Percentiles rank a stretch among this genome's conserved stretches.
These are phyloP conservation scores for Iguana delicatissima DNA, from an alignment of 2,797 vertebrate genomes.

Conservation along the genomic window DNA sequence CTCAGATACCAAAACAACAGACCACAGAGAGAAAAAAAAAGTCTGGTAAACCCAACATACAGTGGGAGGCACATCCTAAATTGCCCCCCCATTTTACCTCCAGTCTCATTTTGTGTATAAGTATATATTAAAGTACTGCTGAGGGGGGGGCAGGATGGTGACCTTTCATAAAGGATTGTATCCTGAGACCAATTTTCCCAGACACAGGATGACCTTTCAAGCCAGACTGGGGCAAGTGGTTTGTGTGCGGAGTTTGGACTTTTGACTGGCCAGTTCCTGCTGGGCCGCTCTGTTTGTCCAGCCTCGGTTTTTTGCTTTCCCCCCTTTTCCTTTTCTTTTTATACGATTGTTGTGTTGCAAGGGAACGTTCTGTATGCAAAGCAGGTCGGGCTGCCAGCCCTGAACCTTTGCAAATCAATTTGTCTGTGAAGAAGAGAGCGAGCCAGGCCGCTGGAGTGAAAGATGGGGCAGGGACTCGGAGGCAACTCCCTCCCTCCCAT, in stretches of 20 bases:
- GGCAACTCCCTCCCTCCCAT: too few species aligned
- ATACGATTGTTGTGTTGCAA: conserved; percentile 88
- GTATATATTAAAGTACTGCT: conserved; percentile 87
- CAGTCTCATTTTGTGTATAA: conserved; percentile 82
- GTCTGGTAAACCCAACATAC: conserved; percentile 81
- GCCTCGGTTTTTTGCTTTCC: conserved; percentile 62
- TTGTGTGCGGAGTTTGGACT: conserved; percentile 83
- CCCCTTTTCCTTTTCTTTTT: background rate
- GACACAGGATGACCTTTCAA: conserved; percentile 97
- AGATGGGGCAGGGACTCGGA: conserved; percentile 78
- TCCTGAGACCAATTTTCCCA: conserved; percentile 93
- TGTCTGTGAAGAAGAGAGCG: conserved; percentile 87
- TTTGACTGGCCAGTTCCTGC: conserved; percentile 89
- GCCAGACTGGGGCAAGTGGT: conserved; percentile 91
- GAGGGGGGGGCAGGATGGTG: conserved; percentile 86
- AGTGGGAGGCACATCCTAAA: conserved; percentile 72
- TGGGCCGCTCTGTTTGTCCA: conserved; percentile 88
- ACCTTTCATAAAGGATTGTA: conserved; percentile 97
- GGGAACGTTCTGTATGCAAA: conserved; percentile 91
- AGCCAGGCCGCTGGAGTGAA: conserved; percentile 87
- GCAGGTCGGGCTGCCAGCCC: conserved; percentile 88
- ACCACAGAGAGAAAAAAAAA: conserved; percentile 82
- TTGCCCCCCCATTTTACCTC: conserved; percentile 45
- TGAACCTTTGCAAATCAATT: conserved; percentile 99
- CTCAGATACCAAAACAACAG: conserved; percentile 80